Evolutionary conservation across 2,797 vertebrate species (phyloP).

Genomic region (Pelobates cultripes): DNA sequence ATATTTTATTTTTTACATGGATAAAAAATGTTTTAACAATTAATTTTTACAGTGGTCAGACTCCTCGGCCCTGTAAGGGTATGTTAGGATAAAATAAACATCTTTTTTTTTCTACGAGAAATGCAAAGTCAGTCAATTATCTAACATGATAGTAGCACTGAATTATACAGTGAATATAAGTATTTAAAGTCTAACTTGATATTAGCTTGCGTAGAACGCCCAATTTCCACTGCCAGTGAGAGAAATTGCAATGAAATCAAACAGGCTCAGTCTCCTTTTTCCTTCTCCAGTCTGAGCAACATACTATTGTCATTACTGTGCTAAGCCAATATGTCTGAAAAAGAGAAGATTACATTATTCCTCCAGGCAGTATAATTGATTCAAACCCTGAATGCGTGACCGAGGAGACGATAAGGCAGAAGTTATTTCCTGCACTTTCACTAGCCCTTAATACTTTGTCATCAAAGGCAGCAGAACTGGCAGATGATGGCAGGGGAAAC

Average conservation of each 20-base stretch:
- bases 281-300: constrained; percentile 3
- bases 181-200: background rate
- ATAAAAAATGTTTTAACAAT: no score
- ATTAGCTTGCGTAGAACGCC: background rate
- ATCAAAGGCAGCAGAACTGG: constrained; percentile 4
- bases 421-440: constrained; percentile 27
- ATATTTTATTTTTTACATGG: no score
- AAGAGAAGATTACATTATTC: constrained; percentile 40
- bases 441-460: constrained; percentile 19
- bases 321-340: constrained; percentile 40
- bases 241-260: background rate
- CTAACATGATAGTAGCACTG: no score
- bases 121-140: no score
- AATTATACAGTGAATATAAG: background rate
- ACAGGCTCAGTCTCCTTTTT: constrained; percentile 11
- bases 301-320: constrained; percentile 30
- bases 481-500: background rate
- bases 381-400: constrained; percentile 23
- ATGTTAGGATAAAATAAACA: no score
- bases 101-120: no score
- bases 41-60: no score
- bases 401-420: constrained; percentile 14
- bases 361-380: constrained; percentile 33
- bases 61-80: no score
- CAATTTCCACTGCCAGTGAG: constrained; percentile 4